These are phyloP conservation scores for Gallinago nigripennis DNA, from an alignment of 2,797 vertebrate genomes.

Conservation along the genomic window DNA sequence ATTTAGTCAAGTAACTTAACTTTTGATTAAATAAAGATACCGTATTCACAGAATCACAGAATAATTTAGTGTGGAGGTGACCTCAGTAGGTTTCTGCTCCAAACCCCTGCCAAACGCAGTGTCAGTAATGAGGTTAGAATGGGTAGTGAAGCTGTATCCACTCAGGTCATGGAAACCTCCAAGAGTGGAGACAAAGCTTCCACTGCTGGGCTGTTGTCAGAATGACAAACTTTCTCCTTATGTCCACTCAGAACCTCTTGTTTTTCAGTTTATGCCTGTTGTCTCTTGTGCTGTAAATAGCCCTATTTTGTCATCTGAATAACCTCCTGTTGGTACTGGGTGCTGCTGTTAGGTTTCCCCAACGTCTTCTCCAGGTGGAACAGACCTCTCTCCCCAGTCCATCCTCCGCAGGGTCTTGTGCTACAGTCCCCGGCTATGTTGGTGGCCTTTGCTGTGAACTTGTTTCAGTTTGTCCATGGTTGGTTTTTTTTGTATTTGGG, in stretches of 20 bases:
- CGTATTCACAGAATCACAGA: neutral
- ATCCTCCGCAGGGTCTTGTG: neutral
- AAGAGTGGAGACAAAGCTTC: neutral
- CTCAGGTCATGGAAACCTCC: neutral
- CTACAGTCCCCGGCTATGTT: fast-evolving
- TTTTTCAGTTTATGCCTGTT: neutral
- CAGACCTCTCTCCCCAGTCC: fast-evolving
- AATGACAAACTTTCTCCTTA: neutral
- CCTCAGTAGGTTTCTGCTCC: neutral
- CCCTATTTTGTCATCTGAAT: neutral
- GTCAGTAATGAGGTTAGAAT: neutral
- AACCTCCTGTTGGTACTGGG: neutral
- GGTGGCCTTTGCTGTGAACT: neutral
- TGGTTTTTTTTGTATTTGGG: neutral
- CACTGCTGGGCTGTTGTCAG: neutral
- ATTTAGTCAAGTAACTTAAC: neutral
- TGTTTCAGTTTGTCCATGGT: neutral
- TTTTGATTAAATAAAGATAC: neutral
- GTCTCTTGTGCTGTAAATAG: neutral
- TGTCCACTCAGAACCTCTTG: neutral
- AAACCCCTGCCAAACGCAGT: neutral
- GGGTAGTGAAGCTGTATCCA: neutral
- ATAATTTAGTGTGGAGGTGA: neutral
- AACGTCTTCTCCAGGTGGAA: neutral
- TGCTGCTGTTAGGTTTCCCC: neutral